These are phyloP conservation scores for Schizothorax lantsangensis DNA, from an alignment of 2,797 vertebrate species.

Conservation along the genomic window DNA sequence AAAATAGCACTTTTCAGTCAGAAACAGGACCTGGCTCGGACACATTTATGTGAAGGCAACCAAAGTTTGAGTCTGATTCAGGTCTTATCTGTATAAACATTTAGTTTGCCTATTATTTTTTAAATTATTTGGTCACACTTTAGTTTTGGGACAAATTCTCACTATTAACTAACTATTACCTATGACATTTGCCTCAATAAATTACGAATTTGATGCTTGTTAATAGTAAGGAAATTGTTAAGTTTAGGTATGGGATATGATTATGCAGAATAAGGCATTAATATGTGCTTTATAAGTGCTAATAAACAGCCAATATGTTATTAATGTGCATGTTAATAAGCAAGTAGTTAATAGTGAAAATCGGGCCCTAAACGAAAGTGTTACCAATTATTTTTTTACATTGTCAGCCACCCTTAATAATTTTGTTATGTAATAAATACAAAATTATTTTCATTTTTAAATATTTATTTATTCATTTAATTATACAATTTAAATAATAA, in stretches of 20 bases:
- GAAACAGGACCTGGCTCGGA: background rate
- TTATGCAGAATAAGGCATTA: background rate
- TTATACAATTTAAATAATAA: background rate
- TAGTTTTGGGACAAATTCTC: background rate
- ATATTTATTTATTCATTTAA: background rate
- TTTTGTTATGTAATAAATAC: background rate
- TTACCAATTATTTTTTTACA: background rate
- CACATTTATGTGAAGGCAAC: background rate
- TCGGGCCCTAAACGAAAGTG: background rate
- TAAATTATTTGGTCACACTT: background rate
- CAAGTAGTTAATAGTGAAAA: background rate
- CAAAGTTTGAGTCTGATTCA: background rate
- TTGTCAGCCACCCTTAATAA: background rate
- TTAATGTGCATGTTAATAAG: background rate
- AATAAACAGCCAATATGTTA: background rate
- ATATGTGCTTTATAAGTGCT: background rate
- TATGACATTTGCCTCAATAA: background rate
- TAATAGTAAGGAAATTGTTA: background rate
- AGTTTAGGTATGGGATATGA: background rate
- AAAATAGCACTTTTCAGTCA: slow-evolving; percentile 22
- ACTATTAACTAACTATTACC: background rate
- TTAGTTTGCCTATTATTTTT: background rate
- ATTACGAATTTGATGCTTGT: background rate
- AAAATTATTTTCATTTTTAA: background rate
- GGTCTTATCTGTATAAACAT: background rate